These are phyloP conservation scores for Melieria omissa DNA, from an alignment of 2,888 invertebrate species.

Conservation along the genomic window DNA sequence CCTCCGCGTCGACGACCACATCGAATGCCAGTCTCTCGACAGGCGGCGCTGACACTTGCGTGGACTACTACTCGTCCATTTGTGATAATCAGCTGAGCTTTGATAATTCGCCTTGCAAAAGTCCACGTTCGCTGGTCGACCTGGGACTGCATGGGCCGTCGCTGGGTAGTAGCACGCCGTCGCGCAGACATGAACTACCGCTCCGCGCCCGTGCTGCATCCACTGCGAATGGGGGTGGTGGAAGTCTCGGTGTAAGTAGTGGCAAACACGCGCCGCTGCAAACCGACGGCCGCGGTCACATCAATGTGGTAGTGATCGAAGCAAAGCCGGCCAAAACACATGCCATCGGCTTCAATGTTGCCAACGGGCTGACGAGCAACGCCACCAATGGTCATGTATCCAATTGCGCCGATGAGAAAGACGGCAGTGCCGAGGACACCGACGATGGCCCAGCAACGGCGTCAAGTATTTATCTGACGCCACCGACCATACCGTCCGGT, in stretches of 20 bases:
- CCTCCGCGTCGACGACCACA: slow-evolving; percentile 38
- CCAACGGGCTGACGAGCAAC: slow-evolving; percentile 9
- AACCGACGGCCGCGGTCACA: slow-evolving; percentile 20
- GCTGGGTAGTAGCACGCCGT: not conserved
- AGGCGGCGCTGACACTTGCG: slow-evolving; percentile 44
- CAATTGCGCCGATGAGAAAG: slow-evolving; percentile 17
- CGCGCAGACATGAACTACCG: slow-evolving; percentile 10
- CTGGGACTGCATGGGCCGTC: slow-evolving; percentile 42
- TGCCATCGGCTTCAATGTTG: slow-evolving; percentile 58
- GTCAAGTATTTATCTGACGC: slow-evolving; percentile 19
- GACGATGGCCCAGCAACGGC: slow-evolving; percentile 16
- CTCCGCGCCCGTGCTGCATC: not conserved
- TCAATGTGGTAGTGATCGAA: slow-evolving; percentile 51
- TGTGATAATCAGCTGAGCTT: slow-evolving; percentile 62
- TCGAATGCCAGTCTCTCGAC: slow-evolving; percentile 43
- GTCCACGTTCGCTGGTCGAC: slow-evolving; percentile 52
- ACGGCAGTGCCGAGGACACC: not conserved
- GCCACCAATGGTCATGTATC: slow-evolving; percentile 35
- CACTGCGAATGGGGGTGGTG: slow-evolving; percentile 39
- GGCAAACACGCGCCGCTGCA: not conserved
- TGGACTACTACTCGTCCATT: slow-evolving; percentile 59
- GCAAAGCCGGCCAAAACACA: slow-evolving; percentile 57
- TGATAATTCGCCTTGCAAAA: slow-evolving; percentile 59
- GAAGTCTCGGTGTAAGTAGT: slow-evolving; percentile 27
- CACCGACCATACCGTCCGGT: not conserved